phyloP scores from a whole-genome alignment of 1,140 invertebrate species.

The Cyphomyrmex costatus region DNA sequence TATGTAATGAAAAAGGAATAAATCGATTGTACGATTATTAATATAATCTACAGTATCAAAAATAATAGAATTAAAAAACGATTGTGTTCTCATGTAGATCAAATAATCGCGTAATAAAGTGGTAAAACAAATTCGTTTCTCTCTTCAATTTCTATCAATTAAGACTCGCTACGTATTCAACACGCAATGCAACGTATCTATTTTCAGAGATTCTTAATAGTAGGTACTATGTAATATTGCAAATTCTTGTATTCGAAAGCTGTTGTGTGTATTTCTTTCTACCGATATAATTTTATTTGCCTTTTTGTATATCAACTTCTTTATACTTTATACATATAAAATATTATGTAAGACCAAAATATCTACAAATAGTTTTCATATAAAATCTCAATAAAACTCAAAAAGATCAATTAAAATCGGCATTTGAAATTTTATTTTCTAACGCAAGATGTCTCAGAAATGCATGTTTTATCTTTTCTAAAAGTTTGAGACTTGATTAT shows the following conservation, averaged over 20 bases:
- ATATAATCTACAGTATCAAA: neutral
- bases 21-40: neutral
- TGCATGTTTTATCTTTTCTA: neutral
- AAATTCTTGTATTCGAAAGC: neutral
- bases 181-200: no score
- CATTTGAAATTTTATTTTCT: neutral
- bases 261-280: neutral
- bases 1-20: neutral
- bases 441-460: neutral
- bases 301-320: no score
- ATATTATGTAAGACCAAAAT: constrained; percentile 11
- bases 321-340: no score
- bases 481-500: neutral
- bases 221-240: neutral
- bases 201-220: neutral
- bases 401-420: neutral
- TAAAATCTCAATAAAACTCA: neutral
- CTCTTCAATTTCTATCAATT: neutral
- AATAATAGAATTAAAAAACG: neutral
- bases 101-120: constrained; percentile 6
- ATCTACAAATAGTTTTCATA: neutral
- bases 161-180: neutral
- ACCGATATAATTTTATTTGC: no score
- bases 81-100: neutral
- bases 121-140: neutral